A percentile compares a stretch with the other conserved stretches of the same genome.
These are phyloP conservation scores for Neoseiulus cucumeris DNA, from an alignment of 1,140 invertebrate species.

Conservation along the genomic window DNA sequence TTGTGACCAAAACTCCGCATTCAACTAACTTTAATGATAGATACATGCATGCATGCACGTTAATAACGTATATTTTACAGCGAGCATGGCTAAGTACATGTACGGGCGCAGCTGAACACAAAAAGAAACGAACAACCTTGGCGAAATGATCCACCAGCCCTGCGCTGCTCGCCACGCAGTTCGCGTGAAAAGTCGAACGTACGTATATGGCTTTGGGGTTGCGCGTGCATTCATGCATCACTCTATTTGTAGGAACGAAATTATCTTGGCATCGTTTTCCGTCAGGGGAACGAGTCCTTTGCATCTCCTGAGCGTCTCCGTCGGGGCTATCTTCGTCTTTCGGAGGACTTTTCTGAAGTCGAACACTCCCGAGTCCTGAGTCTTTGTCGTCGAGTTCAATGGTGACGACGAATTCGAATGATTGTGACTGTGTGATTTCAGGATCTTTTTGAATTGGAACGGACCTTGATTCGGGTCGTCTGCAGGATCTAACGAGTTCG, in stretches of 20 bases:
- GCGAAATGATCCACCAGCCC: too few relatives aligned
- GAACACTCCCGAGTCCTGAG: slow-evolving; percentile 36
- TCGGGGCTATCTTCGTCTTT: slow-evolving; percentile 43
- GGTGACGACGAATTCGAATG: not conserved
- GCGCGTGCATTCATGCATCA: not conserved
- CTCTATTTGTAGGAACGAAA: slow-evolving; percentile 5
- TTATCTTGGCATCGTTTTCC: slow-evolving; percentile 5
- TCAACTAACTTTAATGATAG: too few relatives aligned
- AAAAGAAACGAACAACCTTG: too few relatives aligned
- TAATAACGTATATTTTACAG: too few relatives aligned
- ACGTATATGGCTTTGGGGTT: too few relatives aligned
- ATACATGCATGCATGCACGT: too few relatives aligned
- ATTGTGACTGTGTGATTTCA: slow-evolving; percentile 1
- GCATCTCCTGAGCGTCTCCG: slow-evolving; percentile 44
- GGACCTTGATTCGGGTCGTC: not conserved
- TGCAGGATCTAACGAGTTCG: slow-evolving; percentile 1
- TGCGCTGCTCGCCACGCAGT: too few relatives aligned
- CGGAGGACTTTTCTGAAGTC: slow-evolving; percentile 45
- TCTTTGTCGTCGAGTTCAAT: not conserved
- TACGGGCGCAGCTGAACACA: too few relatives aligned
- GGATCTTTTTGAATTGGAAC: slow-evolving; percentile 6
- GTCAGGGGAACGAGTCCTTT: slow-evolving; percentile 14
- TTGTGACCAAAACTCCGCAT: too few relatives aligned
- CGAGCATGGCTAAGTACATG: too few relatives aligned
- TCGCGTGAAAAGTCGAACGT: too few relatives aligned